Conservation (phyloP, 2,888 invertebrate species). For the Ecliptopera silaceata region DNA sequence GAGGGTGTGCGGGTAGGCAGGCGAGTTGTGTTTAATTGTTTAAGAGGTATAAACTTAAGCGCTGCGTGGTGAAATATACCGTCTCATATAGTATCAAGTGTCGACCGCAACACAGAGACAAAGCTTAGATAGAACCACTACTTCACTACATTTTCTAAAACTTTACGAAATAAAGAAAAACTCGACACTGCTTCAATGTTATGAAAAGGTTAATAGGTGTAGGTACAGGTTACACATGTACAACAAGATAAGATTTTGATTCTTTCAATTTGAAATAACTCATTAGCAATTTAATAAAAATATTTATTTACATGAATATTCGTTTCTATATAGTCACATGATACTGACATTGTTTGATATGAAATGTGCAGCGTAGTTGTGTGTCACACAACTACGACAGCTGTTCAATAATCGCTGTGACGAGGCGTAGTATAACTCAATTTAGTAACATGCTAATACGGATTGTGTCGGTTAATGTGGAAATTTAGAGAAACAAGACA, state of each 20-base stretch:
- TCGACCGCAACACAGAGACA: slow-evolving; percentile 12
- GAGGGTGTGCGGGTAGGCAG: neutral
- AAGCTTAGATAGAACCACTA: neutral
- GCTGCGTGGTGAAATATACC: neutral
- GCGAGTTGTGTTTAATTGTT: slow-evolving; percentile 6
- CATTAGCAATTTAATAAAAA: too few relatives aligned
- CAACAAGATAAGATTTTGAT: too few relatives aligned
- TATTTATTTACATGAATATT: too few relatives aligned
- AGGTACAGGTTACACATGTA: too few relatives aligned
- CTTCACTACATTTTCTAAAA: neutral
- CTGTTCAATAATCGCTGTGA: neutral
- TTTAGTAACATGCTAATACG: slow-evolving; percentile 32
- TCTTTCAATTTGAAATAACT: too few relatives aligned
- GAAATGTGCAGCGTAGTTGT: neutral
- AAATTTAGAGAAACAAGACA: slow-evolving; percentile 21
- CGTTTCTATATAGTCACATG: too few relatives aligned
- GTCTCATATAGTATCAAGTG: slow-evolving; percentile 9
- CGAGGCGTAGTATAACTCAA: slow-evolving; percentile 32
- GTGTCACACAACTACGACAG: too few relatives aligned
- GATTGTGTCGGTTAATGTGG: slow-evolving; percentile 31
- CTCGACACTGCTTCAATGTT: too few relatives aligned
- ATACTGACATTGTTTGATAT: too few relatives aligned
- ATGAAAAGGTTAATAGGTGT: too few relatives aligned
- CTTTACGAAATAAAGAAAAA: too few relatives aligned
- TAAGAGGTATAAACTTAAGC: slow-evolving; percentile 2